Percentiles rank a stretch among this genome's conserved stretches.
These are phyloP conservation scores for Sarcophaga variegata DNA, from an alignment of 2,888 invertebrate species.

Conservation along the genomic window DNA sequence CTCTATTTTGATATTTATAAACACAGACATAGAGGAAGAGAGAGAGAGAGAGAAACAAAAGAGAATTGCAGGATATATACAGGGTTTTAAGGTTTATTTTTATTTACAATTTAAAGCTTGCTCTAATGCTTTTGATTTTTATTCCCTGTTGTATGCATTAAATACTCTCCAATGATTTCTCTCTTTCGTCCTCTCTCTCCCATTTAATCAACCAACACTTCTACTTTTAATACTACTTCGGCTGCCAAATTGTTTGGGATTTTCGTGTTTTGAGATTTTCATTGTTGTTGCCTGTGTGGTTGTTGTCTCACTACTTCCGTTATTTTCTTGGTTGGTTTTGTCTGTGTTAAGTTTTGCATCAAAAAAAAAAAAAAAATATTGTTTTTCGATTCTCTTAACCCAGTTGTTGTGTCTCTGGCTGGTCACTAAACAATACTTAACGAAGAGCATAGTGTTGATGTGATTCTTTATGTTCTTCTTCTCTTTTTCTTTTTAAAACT, in stretches of 20 bases:
- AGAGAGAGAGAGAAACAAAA: background rate
- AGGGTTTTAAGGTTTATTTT: background rate
- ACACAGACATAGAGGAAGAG: background rate
- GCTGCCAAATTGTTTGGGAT: background rate
- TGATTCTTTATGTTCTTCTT: background rate
- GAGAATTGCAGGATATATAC: no score
- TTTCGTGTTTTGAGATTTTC: background rate
- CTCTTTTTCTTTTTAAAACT: no score
- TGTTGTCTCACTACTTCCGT: background rate
- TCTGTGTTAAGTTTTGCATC: background rate
- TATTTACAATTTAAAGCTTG: background rate
- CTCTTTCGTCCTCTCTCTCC: background rate
- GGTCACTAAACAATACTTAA: background rate
- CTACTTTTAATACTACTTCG: background rate
- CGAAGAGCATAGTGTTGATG: background rate
- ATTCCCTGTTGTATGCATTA: constrained; percentile 12
- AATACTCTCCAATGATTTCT: constrained; percentile 22
- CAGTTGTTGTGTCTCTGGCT: background rate
- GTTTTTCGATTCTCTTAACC: background rate
- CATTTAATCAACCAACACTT: background rate
- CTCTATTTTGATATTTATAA: constrained; percentile 20
- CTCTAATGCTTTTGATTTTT: background rate
- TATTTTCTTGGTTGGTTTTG: background rate
- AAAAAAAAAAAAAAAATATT: background rate
- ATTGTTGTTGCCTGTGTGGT: background rate